Evolutionary conservation across 2,888 invertebrate genomes (phyloP).

Genomic region (Protodeltote pygarga): DNA sequence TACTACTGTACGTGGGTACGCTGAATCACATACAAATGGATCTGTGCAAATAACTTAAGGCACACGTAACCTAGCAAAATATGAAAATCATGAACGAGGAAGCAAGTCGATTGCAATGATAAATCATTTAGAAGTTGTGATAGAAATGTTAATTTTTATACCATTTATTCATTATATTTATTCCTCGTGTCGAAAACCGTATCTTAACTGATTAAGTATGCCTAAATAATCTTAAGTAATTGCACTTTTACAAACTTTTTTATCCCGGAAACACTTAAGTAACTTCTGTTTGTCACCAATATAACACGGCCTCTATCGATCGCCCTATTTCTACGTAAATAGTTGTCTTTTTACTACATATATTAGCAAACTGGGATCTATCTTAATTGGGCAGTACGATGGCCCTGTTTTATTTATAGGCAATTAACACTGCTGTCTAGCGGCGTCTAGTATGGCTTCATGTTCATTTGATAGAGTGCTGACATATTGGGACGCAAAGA

Average conservation of each 20-base stretch:
- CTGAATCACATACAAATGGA: conserved; percentile 43
- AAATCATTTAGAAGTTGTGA: conserved; percentile 8
- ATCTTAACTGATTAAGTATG: too few relatives aligned
- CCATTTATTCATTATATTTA: conserved; percentile 7
- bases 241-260: conserved; percentile 14
- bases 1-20: conserved; percentile 22
- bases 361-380: conserved; percentile 51
- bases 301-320: conserved; percentile 24
- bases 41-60: conserved; percentile 46
- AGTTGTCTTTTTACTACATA: conserved; percentile 37
- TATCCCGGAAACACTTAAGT: conserved; percentile 25
- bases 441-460: conserved; percentile 58
- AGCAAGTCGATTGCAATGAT: background rate
- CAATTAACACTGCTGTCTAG: conserved; percentile 68
- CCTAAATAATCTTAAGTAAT: too few relatives aligned
- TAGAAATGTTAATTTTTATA: conserved; percentile 3
- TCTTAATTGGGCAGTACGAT: conserved; percentile 48
- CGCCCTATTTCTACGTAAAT: conserved; percentile 18
- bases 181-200: conserved; percentile 8
- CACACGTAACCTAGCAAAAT: conserved; percentile 38
- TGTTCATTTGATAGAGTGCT: conserved; percentile 76
- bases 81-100: conserved; percentile 23
- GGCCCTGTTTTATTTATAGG: conserved; percentile 68
- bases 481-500: conserved; percentile 64
- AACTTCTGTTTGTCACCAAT: conserved; percentile 28